These are phyloP conservation scores for Pipra filicauda DNA, from an alignment of 2,113 vertebrate genomes.

Conservation along the genomic window DNA sequence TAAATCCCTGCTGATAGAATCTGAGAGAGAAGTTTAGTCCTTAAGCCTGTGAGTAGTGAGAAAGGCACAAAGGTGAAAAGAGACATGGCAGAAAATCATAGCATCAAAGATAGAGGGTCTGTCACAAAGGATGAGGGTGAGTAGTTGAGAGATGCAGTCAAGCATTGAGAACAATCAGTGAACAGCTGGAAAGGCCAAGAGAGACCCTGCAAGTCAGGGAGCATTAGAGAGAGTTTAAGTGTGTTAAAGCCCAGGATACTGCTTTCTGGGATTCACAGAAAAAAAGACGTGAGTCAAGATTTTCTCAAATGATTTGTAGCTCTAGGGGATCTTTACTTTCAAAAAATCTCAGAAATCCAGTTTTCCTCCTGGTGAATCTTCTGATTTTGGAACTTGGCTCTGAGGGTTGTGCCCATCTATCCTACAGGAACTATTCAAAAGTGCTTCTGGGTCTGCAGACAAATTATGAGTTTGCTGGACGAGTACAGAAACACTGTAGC, in stretches of 20 bases:
- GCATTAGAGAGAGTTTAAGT: neutral
- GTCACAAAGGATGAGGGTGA: slow-evolving; percentile 1
- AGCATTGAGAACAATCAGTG: neutral
- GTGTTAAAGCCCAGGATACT: neutral
- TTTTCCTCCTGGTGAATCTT: neutral
- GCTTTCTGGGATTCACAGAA: neutral
- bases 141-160: neutral
- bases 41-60: neutral
- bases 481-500: neutral
- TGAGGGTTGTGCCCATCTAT: neutral
- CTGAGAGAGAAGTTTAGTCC: neutral
- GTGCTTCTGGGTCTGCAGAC: neutral
- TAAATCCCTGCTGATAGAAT: slow-evolving; percentile 23
- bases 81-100: slow-evolving; percentile 9
- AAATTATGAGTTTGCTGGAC: neutral
- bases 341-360: neutral
- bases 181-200: neutral
- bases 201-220: neutral
- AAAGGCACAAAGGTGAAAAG: slow-evolving; percentile 30
- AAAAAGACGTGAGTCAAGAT: neutral
- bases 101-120: neutral
- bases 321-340: neutral
- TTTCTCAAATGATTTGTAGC: neutral
- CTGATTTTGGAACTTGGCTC: neutral
- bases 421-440: neutral